These are phyloP conservation scores for Drosophila varians DNA, from an alignment of 1,140 invertebrate species.

Conservation along the genomic window DNA sequence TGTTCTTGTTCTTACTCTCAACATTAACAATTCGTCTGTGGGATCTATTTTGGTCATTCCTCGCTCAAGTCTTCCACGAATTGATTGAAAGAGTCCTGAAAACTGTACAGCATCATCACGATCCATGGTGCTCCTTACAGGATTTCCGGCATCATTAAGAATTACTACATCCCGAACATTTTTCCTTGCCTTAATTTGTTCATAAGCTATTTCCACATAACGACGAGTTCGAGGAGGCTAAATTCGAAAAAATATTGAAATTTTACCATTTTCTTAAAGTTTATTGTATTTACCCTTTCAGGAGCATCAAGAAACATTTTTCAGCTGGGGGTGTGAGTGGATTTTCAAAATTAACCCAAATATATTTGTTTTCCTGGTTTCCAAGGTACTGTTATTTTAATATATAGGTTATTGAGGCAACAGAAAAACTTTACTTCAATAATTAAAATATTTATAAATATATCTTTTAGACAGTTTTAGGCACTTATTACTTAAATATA, in stretches of 20 bases:
- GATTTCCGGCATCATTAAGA: slow-evolving; percentile 67
- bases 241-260: not conserved
- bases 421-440: not conserved
- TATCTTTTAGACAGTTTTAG: not conserved
- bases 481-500: too few relatives aligned
- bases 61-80: slow-evolving; percentile 59
- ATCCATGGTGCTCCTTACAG: slow-evolving; percentile 71
- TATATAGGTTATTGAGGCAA: slow-evolving; percentile 42
- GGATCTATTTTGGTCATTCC: slow-evolving; percentile 70
- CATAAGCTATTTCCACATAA: slow-evolving; percentile 72
- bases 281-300: slow-evolving; percentile 35
- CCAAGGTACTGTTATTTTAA: slow-evolving; percentile 11
- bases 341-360: not conserved
- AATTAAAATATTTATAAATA: too few relatives aligned
- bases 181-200: slow-evolving; percentile 54
- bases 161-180: slow-evolving; percentile 70
- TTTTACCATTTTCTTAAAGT: not conserved
- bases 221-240: slow-evolving; percentile 51
- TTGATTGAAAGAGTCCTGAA: slow-evolving; percentile 62
- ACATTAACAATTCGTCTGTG: slow-evolving; percentile 63
- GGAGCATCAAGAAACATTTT: slow-evolving; percentile 48
- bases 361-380: slow-evolving; percentile 16
- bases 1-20: slow-evolving; percentile 66
- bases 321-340: not conserved
- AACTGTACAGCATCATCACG: slow-evolving; percentile 47